These are phyloP conservation scores for Phaenicophaeus curvirostris DNA, from an alignment of 2,797 vertebrate genomes.

Conservation along the genomic window DNA sequence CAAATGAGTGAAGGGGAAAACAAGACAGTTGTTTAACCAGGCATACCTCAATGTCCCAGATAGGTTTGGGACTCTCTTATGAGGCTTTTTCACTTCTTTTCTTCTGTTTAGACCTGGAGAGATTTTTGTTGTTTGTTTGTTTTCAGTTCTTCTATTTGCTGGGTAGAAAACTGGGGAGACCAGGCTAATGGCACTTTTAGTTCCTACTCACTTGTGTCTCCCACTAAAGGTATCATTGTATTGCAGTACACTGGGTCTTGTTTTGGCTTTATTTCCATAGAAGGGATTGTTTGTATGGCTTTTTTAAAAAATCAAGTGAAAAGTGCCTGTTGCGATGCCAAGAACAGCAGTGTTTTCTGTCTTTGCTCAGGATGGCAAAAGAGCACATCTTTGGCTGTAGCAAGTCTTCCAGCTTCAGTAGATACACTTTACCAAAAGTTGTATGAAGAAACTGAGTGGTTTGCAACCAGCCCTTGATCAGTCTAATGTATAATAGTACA, in stretches of 20 bases:
- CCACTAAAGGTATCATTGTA: neutral
- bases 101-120: no score
- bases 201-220: neutral
- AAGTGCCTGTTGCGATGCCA: neutral
- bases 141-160: no score
- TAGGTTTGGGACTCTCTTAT: no score
- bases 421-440: neutral
- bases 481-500: neutral
- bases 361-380: neutral
- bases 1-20: neutral
- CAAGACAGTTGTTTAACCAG: no score
- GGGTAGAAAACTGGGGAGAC: neutral
- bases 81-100: no score
- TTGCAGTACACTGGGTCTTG: neutral
- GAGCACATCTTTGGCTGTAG: neutral
- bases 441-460: rapidly evolving
- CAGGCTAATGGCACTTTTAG: neutral
- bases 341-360: neutral
- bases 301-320: neutral
- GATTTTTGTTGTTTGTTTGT: no score
- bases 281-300: no score
- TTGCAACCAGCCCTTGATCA: neutral
- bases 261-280: neutral
- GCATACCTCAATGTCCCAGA: no score
- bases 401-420: neutral